phyloP scores from a whole-genome alignment of 1,140 invertebrate genomes.

The Phymorhynchus buccinoides region DNA sequence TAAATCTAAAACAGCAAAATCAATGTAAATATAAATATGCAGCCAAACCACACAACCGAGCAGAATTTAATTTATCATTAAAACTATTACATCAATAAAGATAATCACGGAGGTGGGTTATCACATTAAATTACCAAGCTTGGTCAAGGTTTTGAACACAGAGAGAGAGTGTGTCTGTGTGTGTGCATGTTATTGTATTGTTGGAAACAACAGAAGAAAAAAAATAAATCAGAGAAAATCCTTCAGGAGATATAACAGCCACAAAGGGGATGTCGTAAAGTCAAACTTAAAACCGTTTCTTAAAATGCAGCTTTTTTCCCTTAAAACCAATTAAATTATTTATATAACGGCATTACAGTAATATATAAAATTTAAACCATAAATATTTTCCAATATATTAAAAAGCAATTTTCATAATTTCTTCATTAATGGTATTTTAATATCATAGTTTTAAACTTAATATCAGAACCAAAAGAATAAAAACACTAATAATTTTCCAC shows the following conservation, averaged over 20 bases:
- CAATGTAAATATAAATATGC: too few species aligned
- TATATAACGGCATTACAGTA: too few species aligned
- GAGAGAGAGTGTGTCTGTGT: too few species aligned
- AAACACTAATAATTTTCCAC: not conserved
- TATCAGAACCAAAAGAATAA: not conserved
- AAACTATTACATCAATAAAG: not conserved
- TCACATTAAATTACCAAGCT: conserved; percentile 18
- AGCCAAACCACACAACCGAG: too few species aligned
- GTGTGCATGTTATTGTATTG: not conserved
- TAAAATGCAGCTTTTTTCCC: conserved; percentile 30
- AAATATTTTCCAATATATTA: too few species aligned
- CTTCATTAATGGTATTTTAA: too few species aligned
- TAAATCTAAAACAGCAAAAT: too few species aligned
- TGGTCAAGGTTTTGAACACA: conserved; percentile 31
- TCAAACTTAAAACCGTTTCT: conserved; percentile 33
- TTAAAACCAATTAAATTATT: not conserved
- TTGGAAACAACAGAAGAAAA: conserved; percentile 30
- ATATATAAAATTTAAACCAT: too few species aligned
- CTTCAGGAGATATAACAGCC: conserved; percentile 24
- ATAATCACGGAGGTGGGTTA: not conserved
- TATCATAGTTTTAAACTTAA: not conserved
- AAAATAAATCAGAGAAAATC: conserved; percentile 23
- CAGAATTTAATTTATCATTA: not conserved
- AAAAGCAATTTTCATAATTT: not conserved
- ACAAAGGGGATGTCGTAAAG: conserved; percentile 39